Evolutionary conservation across 1,140 invertebrate species (phyloP).

Genomic region (Meloidogyne hapla): DNA sequence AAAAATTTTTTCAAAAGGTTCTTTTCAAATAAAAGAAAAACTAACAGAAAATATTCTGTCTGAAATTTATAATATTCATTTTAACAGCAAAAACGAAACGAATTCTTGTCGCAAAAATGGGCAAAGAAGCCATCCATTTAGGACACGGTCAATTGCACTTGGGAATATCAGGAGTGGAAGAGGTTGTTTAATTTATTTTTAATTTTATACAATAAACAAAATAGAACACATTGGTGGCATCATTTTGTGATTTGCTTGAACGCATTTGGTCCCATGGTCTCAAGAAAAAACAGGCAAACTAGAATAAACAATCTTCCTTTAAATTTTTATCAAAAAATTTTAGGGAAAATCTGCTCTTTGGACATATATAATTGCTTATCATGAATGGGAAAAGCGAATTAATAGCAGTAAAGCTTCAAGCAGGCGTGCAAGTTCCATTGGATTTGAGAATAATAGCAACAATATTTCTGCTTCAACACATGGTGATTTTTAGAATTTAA

Average conservation of each 20-base stretch:
- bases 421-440: constrained; percentile 12
- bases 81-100: constrained; percentile 75
- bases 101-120: constrained; percentile 96
- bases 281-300: constrained; percentile 79
- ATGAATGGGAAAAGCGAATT: constrained; percentile 56
- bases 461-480: background rate
- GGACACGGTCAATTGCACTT: constrained; percentile 72
- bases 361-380: constrained; percentile 51
- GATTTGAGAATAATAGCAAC: background rate
- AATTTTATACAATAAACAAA: background rate
- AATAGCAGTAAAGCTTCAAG: constrained; percentile 6
- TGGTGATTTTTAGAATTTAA: constrained; percentile 1
- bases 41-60: background rate
- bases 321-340: background rate
- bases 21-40: too few relatives aligned
- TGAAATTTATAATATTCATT: background rate
- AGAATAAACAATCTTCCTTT: background rate
- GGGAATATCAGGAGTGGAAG: constrained; percentile 76
- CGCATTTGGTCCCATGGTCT: constrained; percentile 95
- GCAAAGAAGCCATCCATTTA: constrained; percentile 83
- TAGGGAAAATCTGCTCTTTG: constrained; percentile 63
- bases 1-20: background rate
- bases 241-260: constrained; percentile 93
- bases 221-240: constrained; percentile 87
- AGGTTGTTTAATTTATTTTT: constrained; percentile 64